Conservation (phyloP, 64 coral and sea anemone species). For the Acropora yongei region DNA sequence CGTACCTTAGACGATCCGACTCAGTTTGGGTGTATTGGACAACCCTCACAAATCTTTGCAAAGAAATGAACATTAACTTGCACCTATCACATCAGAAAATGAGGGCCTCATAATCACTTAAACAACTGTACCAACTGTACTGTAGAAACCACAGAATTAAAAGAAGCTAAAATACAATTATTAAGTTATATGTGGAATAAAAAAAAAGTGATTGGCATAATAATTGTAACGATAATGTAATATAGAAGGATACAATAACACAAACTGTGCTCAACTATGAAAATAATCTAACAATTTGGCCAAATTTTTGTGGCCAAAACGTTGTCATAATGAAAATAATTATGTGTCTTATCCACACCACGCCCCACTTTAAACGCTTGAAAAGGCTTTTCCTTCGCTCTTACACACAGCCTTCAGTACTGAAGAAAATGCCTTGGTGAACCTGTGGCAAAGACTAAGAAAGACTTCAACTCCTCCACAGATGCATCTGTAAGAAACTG, state of each 20-base stretch:
- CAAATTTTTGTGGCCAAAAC: background rate
- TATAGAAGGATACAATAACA: background rate
- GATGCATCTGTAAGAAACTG: conserved; percentile 16
- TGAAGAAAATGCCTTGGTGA: conserved; percentile 34
- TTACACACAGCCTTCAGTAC: conserved; percentile 33
- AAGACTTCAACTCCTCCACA: conserved; percentile 35
- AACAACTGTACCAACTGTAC: background rate
- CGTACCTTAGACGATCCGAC: too few species aligned
- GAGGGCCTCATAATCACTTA: background rate
- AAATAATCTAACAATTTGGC: background rate
- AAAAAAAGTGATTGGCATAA: background rate
- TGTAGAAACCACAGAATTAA: background rate
- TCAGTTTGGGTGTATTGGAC: too few species aligned
- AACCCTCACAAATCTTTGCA: too few species aligned
- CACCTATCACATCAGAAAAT: background rate
- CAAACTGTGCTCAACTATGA: background rate
- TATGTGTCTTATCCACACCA: conserved; percentile 2
- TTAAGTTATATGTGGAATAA: background rate
- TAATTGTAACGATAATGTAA: background rate
- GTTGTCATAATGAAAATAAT: background rate
- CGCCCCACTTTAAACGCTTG: conserved; percentile 47
- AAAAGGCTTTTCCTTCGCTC: conserved; percentile 63
- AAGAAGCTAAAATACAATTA: too few species aligned
- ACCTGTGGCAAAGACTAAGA: conserved; percentile 56
- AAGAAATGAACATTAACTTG: background rate